phyloP scores from a whole-genome alignment of 2,888 invertebrate species.

The Troides helena region DNA sequence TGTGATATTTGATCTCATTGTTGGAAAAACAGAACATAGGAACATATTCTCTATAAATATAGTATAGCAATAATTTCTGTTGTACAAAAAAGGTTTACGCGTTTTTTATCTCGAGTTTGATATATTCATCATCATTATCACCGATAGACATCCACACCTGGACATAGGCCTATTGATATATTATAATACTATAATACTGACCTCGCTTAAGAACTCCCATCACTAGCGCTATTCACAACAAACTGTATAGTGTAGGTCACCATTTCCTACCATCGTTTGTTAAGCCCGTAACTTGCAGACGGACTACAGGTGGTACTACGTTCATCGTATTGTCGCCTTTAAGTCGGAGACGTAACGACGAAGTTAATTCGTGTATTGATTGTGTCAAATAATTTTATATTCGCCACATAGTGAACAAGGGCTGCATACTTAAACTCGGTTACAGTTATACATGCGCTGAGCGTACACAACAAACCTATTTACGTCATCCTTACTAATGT shows the following conservation, averaged over 20 bases:
- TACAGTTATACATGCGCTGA: constrained; percentile 64
- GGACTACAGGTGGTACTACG: background rate
- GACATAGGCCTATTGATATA: too few species aligned
- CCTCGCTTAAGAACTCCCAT: constrained; percentile 37
- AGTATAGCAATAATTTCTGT: too few species aligned
- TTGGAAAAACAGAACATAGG: too few species aligned
- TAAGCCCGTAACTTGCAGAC: constrained; percentile 9
- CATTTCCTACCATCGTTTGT: constrained; percentile 23
- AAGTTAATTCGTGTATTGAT: background rate
- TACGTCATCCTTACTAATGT: constrained; percentile 44
- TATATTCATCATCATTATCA: too few species aligned
- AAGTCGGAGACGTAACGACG: background rate
- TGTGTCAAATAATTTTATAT: constrained; percentile 16
- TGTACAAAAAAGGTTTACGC: too few species aligned
- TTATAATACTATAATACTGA: constrained; percentile 21
- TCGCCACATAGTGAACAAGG: constrained; percentile 17
- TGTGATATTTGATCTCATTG: too few species aligned
- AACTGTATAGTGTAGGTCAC: constrained; percentile 18
- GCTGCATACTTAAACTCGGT: constrained; percentile 50
- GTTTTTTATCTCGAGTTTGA: too few species aligned
- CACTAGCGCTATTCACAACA: constrained; percentile 1
- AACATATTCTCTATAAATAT: too few species aligned
- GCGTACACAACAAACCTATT: constrained; percentile 64
- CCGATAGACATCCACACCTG: too few species aligned
- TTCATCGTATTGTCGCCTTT: constrained; percentile 7